phyloP scores from a whole-genome alignment of 2,888 invertebrate genomes.

The Lasioglossum marginatum region DNA sequence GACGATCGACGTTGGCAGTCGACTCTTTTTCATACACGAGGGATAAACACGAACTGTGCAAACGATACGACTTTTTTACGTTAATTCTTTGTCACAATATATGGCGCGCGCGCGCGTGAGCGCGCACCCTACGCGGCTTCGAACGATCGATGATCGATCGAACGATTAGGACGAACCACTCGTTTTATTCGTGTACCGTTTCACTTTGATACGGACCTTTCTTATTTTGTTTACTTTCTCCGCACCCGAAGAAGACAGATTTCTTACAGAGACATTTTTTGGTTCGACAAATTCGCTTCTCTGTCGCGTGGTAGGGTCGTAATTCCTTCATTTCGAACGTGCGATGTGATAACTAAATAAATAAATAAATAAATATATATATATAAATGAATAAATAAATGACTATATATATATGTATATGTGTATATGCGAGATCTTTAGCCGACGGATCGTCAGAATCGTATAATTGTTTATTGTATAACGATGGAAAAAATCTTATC shows the following conservation, averaged over 20 bases:
- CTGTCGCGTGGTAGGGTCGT: slow-evolving; percentile 28
- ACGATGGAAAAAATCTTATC: slow-evolving; percentile 61
- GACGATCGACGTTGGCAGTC: slow-evolving; percentile 24
- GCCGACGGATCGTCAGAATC: slow-evolving; percentile 67
- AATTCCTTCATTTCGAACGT: slow-evolving; percentile 66
- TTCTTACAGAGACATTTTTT: neutral
- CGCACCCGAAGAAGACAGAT: neutral
- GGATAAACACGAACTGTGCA: neutral
- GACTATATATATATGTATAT: slow-evolving; percentile 38
- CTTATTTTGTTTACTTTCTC: neutral
- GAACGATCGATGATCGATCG: slow-evolving; percentile 8
- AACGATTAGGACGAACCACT: slow-evolving; percentile 8
- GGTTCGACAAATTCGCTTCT: neutral
- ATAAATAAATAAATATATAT: slow-evolving; percentile 35
- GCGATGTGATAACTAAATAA: slow-evolving; percentile 69
- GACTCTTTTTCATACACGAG: slow-evolving; percentile 36
- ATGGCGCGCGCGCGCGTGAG: neutral
- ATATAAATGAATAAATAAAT: slow-evolving; percentile 19
- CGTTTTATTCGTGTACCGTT: neutral
- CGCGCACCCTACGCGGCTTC: neutral
- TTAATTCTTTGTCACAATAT: slow-evolving; percentile 21
- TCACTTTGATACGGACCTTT: neutral
- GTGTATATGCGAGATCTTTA: slow-evolving; percentile 57
- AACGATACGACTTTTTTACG: slow-evolving; percentile 38
- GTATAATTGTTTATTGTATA: slow-evolving; percentile 70